phyloP scores from a whole-genome alignment of 1,140 invertebrate genomes.

The Hyles euphorbiae region DNA sequence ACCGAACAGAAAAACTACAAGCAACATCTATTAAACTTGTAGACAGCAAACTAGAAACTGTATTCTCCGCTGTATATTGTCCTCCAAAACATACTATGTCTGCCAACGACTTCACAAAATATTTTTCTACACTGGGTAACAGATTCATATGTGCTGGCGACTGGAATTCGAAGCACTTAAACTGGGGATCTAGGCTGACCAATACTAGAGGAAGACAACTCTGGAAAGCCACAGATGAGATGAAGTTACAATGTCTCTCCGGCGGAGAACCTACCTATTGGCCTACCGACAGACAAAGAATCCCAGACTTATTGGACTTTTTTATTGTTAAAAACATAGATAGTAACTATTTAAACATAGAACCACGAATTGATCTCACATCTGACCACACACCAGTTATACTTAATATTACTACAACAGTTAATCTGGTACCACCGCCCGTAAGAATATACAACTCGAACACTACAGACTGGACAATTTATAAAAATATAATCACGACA shows the following conservation, averaged over 20 bases:
- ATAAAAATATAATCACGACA: slow-evolving; percentile 4
- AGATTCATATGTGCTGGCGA: slow-evolving; percentile 12
- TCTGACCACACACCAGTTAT: neutral
- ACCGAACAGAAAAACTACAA: neutral
- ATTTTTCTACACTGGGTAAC: slow-evolving; percentile 2
- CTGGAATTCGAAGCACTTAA: slow-evolving; percentile 11
- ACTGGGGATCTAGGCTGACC: slow-evolving; percentile 11
- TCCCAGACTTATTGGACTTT: too few species aligned
- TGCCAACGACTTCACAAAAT: slow-evolving; percentile 7
- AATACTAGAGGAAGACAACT: slow-evolving; percentile 10
- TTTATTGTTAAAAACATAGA: too few species aligned
- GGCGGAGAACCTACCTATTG: too few species aligned
- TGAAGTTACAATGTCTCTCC: too few species aligned
- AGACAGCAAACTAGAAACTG: neutral
- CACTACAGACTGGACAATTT: slow-evolving; percentile 5
- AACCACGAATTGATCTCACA: too few species aligned
- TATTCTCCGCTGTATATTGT: slow-evolving; percentile 16
- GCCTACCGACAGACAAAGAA: too few species aligned
- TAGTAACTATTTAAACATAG: too few species aligned
- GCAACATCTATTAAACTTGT: too few species aligned
- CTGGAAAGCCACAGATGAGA: neutral
- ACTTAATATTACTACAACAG: neutral
- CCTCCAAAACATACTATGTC: slow-evolving; percentile 17
- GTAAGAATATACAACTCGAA: slow-evolving; percentile 4
- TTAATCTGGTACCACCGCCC: neutral